Percentiles rank a stretch among this genome's conserved stretches.
Evolutionary conservation across 2,888 invertebrate species (phyloP).

Genomic region (Polyommatus iphigenia): DNA sequence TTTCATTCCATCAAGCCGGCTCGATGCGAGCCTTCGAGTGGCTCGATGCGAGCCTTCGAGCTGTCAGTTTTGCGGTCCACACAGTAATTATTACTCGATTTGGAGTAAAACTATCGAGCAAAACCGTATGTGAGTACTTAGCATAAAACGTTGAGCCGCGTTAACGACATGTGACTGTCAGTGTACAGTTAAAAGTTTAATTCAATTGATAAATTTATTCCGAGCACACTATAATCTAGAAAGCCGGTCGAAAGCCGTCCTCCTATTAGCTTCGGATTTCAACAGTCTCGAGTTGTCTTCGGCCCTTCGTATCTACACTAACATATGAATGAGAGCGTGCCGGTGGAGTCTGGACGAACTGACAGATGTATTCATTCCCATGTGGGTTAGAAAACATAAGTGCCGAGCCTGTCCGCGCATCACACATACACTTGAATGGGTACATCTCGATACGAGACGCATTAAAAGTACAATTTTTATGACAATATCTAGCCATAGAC

Average conservation of each 20-base stretch:
- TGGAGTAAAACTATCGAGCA: too few species aligned
- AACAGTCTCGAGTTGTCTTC: slow-evolving; percentile 46
- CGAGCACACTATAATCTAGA: slow-evolving; percentile 42
- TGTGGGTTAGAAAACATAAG: slow-evolving; percentile 52
- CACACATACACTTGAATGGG: slow-evolving; percentile 49
- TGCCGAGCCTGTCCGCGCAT: slow-evolving; percentile 43
- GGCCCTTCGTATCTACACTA: slow-evolving; percentile 44
- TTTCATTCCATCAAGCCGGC: too few species aligned
- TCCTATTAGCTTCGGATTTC: slow-evolving; percentile 47
- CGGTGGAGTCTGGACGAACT: slow-evolving; percentile 52
- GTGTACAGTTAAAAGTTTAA: slow-evolving; percentile 35
- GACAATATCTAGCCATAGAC: slow-evolving; percentile 51
- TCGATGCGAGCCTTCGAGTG: too few species aligned
- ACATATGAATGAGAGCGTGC: slow-evolving; percentile 56
- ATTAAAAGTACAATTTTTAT: slow-evolving; percentile 37
- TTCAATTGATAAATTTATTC: slow-evolving; percentile 43
- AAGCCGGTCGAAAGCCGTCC: slow-evolving; percentile 44
- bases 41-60: too few species aligned
- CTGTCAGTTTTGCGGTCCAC: too few species aligned
- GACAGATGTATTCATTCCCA: slow-evolving; percentile 64
- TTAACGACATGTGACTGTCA: slow-evolving; percentile 32
- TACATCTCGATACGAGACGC: slow-evolving; percentile 44
- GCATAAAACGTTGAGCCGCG: slow-evolving; percentile 26
- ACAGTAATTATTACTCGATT: too few species aligned
- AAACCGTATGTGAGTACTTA: too few species aligned